A percentile compares a stretch with the other conserved stretches of the same genome.
Evolutionary conservation across 2,888 invertebrate genomes (phyloP).

Genomic region (Morpho achilles): DNA sequence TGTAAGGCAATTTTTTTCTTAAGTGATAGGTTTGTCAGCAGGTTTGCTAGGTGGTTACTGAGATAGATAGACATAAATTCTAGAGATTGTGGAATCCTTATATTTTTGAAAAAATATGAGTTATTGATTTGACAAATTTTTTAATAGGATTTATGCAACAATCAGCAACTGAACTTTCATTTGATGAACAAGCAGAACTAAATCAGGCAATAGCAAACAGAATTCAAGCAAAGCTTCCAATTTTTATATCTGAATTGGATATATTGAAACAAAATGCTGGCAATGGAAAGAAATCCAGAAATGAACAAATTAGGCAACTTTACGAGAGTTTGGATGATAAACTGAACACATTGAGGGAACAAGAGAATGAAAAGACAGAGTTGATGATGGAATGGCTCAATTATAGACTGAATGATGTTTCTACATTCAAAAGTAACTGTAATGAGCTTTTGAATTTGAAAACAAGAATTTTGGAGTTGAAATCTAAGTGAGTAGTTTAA

Average conservation of each 20-base stretch:
- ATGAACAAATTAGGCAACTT: slow-evolving; percentile 48
- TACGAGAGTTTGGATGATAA: slow-evolving; percentile 57
- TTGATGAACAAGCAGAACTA: slow-evolving; percentile 64
- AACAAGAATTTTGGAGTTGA: slow-evolving; percentile 61
- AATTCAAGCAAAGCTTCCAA: slow-evolving; percentile 57
- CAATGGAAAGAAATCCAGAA: slow-evolving; percentile 36
- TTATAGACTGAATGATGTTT: slow-evolving; percentile 51
- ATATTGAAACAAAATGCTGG: slow-evolving; percentile 38
- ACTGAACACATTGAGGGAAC: slow-evolving; percentile 51
- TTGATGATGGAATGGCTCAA: slow-evolving; percentile 72
- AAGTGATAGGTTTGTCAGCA: too few species aligned
- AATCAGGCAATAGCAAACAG: slow-evolving; percentile 59
- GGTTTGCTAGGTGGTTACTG: too few species aligned
- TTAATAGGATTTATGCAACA: slow-evolving; percentile 60
- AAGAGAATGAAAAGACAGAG: slow-evolving; percentile 63
- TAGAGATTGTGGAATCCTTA: too few species aligned
- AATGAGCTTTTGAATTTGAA: slow-evolving; percentile 58
- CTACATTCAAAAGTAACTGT: slow-evolving; percentile 49
- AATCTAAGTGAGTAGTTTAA: slow-evolving; percentile 58
- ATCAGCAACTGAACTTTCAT: slow-evolving; percentile 54
- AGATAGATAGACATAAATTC: too few species aligned
- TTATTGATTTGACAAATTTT: neutral
- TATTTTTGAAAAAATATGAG: too few species aligned
- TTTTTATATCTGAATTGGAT: slow-evolving; percentile 49
- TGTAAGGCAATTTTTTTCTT: too few species aligned